A percentile compares a stretch with the other conserved stretches of the same genome.
These are phyloP conservation scores for Lepidostoma basale DNA, from an alignment of 1,140 invertebrate species.

Conservation along the genomic window DNA sequence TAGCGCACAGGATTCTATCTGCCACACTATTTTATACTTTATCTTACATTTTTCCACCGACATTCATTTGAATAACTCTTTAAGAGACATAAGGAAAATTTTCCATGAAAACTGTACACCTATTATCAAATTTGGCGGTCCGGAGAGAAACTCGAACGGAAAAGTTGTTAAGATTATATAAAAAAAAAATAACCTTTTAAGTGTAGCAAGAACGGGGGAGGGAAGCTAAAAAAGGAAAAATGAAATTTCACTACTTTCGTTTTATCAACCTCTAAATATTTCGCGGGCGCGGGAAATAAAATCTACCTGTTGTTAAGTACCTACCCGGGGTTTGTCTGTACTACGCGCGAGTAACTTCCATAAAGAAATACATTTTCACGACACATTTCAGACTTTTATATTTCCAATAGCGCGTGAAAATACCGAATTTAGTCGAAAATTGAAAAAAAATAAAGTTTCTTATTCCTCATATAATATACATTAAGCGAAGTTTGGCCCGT, in stretches of 20 bases:
- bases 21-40: no score
- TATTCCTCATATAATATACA: not conserved
- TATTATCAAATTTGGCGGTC: constrained; percentile 36
- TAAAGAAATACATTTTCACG: constrained; percentile 15
- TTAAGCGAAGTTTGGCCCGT: not conserved
- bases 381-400: constrained; percentile 16
- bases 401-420: constrained; percentile 5
- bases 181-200: constrained; percentile 37
- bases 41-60: constrained; percentile 13
- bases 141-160: constrained; percentile 10
- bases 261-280: constrained; percentile 2
- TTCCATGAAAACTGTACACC: constrained; percentile 15
- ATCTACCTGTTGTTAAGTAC: constrained; percentile 19
- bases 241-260: constrained; percentile 8
- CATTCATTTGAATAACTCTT: constrained; percentile 38
- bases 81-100: not conserved
- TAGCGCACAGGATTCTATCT: no score
- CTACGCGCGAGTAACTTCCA: not conserved
- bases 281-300: constrained; percentile 6
- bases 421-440: not conserved
- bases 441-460: not conserved
- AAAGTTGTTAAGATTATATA: constrained; percentile 35
- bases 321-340: constrained; percentile 10
- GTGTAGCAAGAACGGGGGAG: not conserved
- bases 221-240: constrained; percentile 2